A percentile compares a stretch with the other conserved stretches of the same genome.
phyloP scores from a whole-genome alignment of 2,113 vertebrate genomes.

The Puntigrus tetrazona region DNA sequence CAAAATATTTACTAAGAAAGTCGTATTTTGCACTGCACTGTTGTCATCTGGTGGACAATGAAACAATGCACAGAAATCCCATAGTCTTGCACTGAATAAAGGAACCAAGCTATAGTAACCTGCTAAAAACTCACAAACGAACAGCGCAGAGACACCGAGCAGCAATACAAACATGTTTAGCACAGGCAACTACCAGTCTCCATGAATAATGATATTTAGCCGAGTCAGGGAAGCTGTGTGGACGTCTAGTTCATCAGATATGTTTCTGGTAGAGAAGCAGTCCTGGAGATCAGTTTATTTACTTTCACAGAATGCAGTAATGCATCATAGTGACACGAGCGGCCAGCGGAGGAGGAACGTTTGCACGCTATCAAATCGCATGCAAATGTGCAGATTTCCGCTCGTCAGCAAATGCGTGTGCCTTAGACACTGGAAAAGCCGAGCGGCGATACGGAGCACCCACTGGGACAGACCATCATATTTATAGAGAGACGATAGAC shows the following conservation, averaged over 20 bases:
- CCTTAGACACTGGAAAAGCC: conserved; percentile 53
- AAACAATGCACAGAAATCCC: not conserved
- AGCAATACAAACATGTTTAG: not conserved
- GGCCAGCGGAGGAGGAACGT: not conserved
- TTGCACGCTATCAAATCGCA: conserved; percentile 47
- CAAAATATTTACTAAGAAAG: not conserved
- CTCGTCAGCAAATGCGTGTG: conserved; percentile 41
- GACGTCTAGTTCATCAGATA: not conserved
- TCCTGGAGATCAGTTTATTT: not conserved
- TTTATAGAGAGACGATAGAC: conserved; percentile 56
- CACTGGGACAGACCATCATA: conserved; percentile 57
- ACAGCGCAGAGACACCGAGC: not conserved
- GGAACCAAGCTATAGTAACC: not conserved
- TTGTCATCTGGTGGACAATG: not conserved
- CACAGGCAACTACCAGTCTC: not conserved
- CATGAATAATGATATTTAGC: not conserved
- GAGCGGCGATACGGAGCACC: conserved; percentile 18
- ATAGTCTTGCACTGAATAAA: not conserved
- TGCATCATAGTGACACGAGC: not conserved
- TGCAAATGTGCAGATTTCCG: conserved; percentile 38
- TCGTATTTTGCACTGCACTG: not conserved
- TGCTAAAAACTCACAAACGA: not conserved
- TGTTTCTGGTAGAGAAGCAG: not conserved
- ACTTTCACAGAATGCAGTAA: conserved; percentile 6
- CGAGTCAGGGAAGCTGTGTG: not conserved